Evolutionary conservation across 1,140 invertebrate genomes (phyloP).

Genomic region (Coptotermes formosanus): DNA sequence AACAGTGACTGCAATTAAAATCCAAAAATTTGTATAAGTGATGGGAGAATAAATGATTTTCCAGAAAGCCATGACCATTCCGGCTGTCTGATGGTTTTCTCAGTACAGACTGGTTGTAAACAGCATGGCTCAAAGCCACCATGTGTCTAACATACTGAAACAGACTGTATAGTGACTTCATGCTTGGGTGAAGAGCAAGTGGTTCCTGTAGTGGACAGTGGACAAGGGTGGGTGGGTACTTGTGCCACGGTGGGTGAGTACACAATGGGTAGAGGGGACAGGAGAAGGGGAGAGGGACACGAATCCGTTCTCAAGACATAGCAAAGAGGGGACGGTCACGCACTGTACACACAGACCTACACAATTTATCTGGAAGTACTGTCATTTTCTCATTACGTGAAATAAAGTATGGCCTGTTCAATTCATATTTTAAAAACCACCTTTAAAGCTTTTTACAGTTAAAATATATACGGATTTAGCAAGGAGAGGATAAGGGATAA

Average conservation of each 20-base stretch:
- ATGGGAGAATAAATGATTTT: too few species aligned
- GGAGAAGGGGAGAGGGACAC: not conserved
- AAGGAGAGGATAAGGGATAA: not conserved
- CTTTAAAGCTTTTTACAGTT: not conserved
- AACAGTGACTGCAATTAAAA: too few species aligned
- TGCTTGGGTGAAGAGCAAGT: conserved; percentile 5
- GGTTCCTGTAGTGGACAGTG: not conserved
- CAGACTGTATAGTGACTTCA: not conserved
- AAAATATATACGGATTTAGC: not conserved
- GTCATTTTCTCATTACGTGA: not conserved
- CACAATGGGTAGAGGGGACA: not conserved
- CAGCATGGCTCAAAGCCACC: too few species aligned
- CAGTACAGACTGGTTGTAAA: too few species aligned
- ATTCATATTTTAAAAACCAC: not conserved
- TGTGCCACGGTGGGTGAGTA: not conserved
- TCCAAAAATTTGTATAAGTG: too few species aligned
- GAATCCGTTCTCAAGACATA: not conserved
- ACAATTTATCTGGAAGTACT: not conserved
- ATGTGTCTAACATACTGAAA: not conserved
- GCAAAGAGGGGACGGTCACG: not conserved
- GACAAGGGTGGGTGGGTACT: not conserved
- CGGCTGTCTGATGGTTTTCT: too few species aligned
- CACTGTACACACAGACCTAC: not conserved
- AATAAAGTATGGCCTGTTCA: not conserved
- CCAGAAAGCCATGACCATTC: too few species aligned